phyloP scores from a whole-genome alignment of 2,113 vertebrate species.

The Corythornis madagascariensis region DNA sequence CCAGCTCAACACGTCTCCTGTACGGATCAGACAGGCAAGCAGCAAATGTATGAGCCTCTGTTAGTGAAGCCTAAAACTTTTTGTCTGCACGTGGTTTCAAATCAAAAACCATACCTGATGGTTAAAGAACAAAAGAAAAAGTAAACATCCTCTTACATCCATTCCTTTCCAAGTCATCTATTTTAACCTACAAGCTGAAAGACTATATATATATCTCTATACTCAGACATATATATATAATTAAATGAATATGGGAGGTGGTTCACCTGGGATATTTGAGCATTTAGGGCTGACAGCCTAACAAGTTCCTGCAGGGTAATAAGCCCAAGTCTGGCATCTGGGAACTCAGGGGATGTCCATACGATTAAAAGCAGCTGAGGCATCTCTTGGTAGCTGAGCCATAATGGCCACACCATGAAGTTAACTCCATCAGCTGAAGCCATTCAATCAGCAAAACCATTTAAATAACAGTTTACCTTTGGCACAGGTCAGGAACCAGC shows the following conservation, averaged over 20 bases:
- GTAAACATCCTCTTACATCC: neutral
- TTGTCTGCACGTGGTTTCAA: neutral
- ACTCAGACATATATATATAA: neutral
- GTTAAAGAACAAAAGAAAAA: neutral
- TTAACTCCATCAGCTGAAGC: neutral
- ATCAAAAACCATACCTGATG: neutral
- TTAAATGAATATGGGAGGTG: conserved; percentile 23
- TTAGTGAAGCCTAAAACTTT: neutral
- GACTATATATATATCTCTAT: accelerated
- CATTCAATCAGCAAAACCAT: neutral
- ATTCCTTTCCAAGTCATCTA: neutral
- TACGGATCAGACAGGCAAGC: accelerated
- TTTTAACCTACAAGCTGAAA: neutral
- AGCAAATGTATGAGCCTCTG: neutral
- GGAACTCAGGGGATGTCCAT: neutral
- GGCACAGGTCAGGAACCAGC: accelerated
- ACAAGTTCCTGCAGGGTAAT: conserved; percentile 41
- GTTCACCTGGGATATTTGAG: conserved; percentile 26
- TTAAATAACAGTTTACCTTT: accelerated
- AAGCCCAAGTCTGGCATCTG: neutral
- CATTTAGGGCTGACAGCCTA: conserved; percentile 19
- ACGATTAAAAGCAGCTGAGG: conserved; percentile 21
- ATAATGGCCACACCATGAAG: neutral
- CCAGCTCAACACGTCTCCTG: neutral
- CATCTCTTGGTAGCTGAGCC: neutral